Evolutionary conservation across 1,140 invertebrate genomes (phyloP).

Genomic region (Hermetia illucens): DNA sequence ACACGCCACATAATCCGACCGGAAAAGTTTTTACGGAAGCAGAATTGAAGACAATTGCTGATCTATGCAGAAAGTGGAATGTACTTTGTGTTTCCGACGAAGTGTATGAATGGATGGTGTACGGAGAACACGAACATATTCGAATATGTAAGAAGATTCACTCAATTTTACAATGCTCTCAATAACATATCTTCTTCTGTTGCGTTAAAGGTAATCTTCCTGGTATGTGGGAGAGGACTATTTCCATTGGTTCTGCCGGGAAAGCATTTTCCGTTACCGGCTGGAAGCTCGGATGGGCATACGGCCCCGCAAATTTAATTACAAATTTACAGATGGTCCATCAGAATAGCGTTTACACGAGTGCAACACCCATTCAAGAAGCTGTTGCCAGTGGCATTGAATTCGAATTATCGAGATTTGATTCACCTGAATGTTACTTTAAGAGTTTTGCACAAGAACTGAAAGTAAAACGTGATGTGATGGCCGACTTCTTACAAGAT

Average conservation of each 20-base stretch:
- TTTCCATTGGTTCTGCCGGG: constrained; percentile 94
- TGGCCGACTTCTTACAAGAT: constrained; percentile 61
- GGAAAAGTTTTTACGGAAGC: constrained; percentile 73
- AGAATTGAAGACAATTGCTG: constrained; percentile 66
- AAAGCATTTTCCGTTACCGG: constrained; percentile 97
- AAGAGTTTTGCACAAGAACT: constrained; percentile 62
- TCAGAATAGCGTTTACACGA: constrained; percentile 90
- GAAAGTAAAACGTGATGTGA: constrained; percentile 67
- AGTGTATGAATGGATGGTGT: constrained; percentile 97
- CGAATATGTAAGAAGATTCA: constrained; percentile 55
- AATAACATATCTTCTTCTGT: constrained; percentile 8
- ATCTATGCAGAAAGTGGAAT: constrained; percentile 86
- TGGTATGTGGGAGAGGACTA: constrained; percentile 94
- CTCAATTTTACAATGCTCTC: constrained; percentile 3
- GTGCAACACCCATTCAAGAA: constrained; percentile 77
- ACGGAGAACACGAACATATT: constrained; percentile 71
- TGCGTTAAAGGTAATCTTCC: constrained; percentile 77
- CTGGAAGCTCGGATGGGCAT: constrained; percentile 96
- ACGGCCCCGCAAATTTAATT: constrained; percentile 70
- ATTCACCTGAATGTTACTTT: constrained; percentile 75
- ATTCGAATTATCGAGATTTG: constrained; percentile 57
- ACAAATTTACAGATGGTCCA: constrained; percentile 74
- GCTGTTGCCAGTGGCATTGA: constrained; percentile 85
- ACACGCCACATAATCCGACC: constrained; percentile 92
- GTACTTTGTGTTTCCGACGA: constrained; percentile 88